Evolutionary conservation across 2,113 vertebrate species (phyloP), one percentile per base, ranked within the genome.

Genomic region (Panthera leo): DNA sequence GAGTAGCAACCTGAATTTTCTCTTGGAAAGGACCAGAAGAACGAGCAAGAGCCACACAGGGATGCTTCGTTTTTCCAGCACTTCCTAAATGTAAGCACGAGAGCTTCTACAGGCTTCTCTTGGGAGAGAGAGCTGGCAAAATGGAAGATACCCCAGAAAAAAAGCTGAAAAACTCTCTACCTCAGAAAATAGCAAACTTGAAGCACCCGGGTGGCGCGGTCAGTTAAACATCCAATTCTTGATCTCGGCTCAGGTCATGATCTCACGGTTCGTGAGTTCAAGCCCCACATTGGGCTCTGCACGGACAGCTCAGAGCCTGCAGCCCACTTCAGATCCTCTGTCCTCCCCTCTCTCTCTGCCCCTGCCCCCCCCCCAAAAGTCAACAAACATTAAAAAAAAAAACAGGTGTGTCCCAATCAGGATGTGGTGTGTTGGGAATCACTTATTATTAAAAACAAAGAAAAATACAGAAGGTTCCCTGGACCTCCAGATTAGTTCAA

Each of bases 1-100:
- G 1, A 98, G 16, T 29, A 94, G 93, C 97, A 78, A 48, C 19
- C n/a, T 45, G 65, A 34, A 78, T 14, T 96, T 95, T n/a, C 84
- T 93, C 6, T 7, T 14, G 71, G 34, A 71, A 67, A 96, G 70
- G 85, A 55, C 16, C 3, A 0, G 45, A 19, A 91, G 27, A 94
- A 88, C 0, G 7, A 75, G 39, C 13, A 21, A 55, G 42, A 42
- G 23, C 0, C 15, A 3, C 23, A 84, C 14, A 85, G 51, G 45
- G 79, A 27, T 14, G 63, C 53, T 48, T 13, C 6, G 15, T 58
- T 82, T 73, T 91, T 27, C 48, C 11, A 86, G 84, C 34, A 31
- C 34, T 89, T 88, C 53, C 82, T 51, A 84, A 91, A 76, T 7
- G 51, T 6, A 53, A 61, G 55, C 68, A 65, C 18, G 39, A 3